A percentile compares a stretch with the other conserved stretches of the same genome.
These are phyloP conservation scores for Tromatobia lineatoria DNA, from an alignment of 2,888 invertebrate genomes.

Conservation along the genomic window DNA sequence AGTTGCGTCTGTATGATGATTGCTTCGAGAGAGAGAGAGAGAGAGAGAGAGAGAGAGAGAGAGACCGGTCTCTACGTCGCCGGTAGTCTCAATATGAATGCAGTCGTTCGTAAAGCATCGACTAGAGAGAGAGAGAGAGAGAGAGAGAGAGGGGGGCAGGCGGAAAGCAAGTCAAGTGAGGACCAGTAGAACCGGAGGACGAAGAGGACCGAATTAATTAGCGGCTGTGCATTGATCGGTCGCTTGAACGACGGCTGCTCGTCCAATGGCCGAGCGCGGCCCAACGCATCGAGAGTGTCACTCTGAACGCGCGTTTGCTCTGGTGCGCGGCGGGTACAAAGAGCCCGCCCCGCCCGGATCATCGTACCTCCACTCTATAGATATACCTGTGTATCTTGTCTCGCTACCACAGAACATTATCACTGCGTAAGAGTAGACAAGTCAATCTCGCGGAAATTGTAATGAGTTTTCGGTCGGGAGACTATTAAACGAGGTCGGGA, in stretches of 20 bases:
- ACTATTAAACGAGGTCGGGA: slow-evolving; percentile 50
- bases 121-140: slow-evolving; percentile 42
- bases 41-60: too few species aligned
- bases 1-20: background rate
- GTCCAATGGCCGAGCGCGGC: slow-evolving; percentile 54
- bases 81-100: slow-evolving; percentile 15
- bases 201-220: slow-evolving; percentile 67
- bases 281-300: slow-evolving; percentile 64
- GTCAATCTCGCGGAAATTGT: slow-evolving; percentile 64
- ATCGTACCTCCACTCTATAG: slow-evolving; percentile 62
- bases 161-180: slow-evolving; percentile 30
- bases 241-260: slow-evolving; percentile 37
- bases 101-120: slow-evolving; percentile 41
- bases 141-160: slow-evolving; percentile 38
- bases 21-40: background rate
- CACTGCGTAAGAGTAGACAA: slow-evolving; percentile 40
- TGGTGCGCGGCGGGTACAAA: slow-evolving; percentile 47
- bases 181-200: slow-evolving; percentile 33
- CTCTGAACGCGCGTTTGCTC: slow-evolving; percentile 57
- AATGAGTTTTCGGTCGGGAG: slow-evolving; percentile 43
- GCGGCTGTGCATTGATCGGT: slow-evolving; percentile 67
- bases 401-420: slow-evolving; percentile 3
- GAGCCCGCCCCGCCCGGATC: slow-evolving; percentile 55
- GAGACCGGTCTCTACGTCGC: slow-evolving; percentile 17
- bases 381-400: slow-evolving; percentile 15